Base-by-base conservation (phyloP, 1,140 invertebrate genomes). In the Ceratina australensis region DNA sequence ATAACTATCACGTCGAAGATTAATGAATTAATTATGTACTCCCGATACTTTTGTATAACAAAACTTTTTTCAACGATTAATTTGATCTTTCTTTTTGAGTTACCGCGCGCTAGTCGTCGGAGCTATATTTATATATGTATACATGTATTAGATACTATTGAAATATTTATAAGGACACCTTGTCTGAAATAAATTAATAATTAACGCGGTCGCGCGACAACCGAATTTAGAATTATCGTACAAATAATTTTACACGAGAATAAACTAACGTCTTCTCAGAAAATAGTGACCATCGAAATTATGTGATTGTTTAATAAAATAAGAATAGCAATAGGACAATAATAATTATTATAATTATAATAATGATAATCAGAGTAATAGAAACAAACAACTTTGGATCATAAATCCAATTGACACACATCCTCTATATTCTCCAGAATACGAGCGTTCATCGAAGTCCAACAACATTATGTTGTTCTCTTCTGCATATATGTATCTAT, bases 351-450 rank as follows among this genome's bases (percentile, higher is more conserved):
- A 22, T 52, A 76, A 72, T 42, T 65, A 74, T 82, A 69, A 72
- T 71, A 47, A 81, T 72, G 20, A 73, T 74, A 84, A 68, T 81
- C 49, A 54, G 60, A 81, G 57, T 81, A 65, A 78, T 84, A 84
- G 77, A 86, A 86, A 87, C 76, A 82, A 85, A 85, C 73, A 86
- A 87, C 74, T 87, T 87, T 86, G 72, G 81, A 87, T 87, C 79
- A 77, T 57, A 75, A 84, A 86, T 76, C 80, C 79, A 78, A 87
- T 84, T 79, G 52, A 81, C 63, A 84, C 76, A 84, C 81, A 76
- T 26, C 18, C 49, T 71, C 33, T 42, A 7, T 42, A 42, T 80
- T 77, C 74, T 72, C 49, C 80, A 77, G 42, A 75, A 85, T 42
- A 68, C 78, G 68, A 72, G 15, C 28, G 56, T 85, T 85, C 69